Evolutionary conservation across 1,140 invertebrate species (phyloP), one percentile per base, ranked within the genome.

Genomic region (Solenopsis invicta): DNA sequence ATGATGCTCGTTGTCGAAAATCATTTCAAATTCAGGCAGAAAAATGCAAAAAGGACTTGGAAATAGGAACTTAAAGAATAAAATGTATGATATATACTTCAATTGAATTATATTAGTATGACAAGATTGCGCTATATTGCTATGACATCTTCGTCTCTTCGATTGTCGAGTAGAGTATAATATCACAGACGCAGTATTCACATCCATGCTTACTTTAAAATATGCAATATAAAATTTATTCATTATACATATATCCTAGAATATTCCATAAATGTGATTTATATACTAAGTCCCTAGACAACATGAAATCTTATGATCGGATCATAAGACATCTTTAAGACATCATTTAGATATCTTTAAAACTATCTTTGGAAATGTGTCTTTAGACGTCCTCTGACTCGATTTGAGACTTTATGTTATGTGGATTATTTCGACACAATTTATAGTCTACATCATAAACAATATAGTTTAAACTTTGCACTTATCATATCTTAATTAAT

Each of bases 101-200:
- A 56, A 24, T 71, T 71, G 34, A 81, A 24, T 82, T 37, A 21
- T 37, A 8, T 48, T 59, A 37, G 59, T 18, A 24, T 45, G 29
- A 71, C 9, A 59, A 45, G 18, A 59, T 41, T 54, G 52, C 18
- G 21, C 10, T 6, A 76, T 45, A 62, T 41, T 59, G 13, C 21
- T 81, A 75, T 12, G 37, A 45, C 10, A 18, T 50, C 12, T 59
- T 61, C 4, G 6, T 48, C 2, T 61, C 6, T 74, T 84, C 18
- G 54, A 84, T 84, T 84, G 41, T 75, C 54, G 5, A 74, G 13
- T 56, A 69, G n/a, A 75, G 48, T 45, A 75, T 48, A n/a, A 66
- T 66, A 84, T 84, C 80, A 84, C 80, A 80, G 77, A 41, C 34
- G 62, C 62, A 84, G 48, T 48, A 74, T 59, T 59, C 59, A 72